phyloP scores from a whole-genome alignment of 2,888 invertebrate genomes.

The Brenthis hecate region DNA sequence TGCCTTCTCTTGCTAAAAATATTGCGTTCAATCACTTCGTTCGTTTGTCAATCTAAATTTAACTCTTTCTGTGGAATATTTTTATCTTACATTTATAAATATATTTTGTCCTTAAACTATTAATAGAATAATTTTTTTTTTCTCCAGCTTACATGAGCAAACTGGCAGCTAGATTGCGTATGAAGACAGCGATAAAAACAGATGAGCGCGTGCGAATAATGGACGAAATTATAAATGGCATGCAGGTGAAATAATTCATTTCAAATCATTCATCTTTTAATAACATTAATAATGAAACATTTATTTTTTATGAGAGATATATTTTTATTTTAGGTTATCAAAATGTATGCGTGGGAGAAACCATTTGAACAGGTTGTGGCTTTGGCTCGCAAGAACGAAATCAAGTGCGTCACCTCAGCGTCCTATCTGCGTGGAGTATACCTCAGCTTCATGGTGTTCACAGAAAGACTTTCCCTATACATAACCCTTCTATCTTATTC shows the following conservation, averaged over 20 bases:
- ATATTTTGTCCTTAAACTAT: background rate
- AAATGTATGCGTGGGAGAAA: conserved; percentile 98
- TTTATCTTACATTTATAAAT: background rate
- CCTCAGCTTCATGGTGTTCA: conserved; percentile 90
- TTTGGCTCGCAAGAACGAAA: conserved; percentile 86
- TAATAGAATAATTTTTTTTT: conserved; percentile 16
- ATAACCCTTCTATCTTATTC: conserved; percentile 90
- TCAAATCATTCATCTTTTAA: too few relatives aligned
- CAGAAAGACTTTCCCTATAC: conserved; percentile 92
- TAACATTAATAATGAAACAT: background rate
- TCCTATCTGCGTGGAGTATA: conserved; percentile 86
- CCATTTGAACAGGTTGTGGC: conserved; percentile 93
- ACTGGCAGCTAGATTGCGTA: conserved; percentile 85
- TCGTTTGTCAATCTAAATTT: background rate
- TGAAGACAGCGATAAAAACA: conserved; percentile 91
- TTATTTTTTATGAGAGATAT: background rate
- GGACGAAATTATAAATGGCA: conserved; percentile 96
- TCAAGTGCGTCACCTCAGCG: conserved; percentile 83
- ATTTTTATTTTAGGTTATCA: conserved; percentile 87
- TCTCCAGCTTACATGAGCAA: conserved; percentile 84
- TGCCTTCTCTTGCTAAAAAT: too few relatives aligned
- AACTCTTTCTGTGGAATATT: background rate
- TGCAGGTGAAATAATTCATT: conserved; percentile 87
- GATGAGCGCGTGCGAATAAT: conserved; percentile 95
- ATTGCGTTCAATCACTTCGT: too few relatives aligned